These are phyloP conservation scores for Megalops atlanticus DNA, from an alignment of 2,113 vertebrate species.

Conservation along the genomic window DNA sequence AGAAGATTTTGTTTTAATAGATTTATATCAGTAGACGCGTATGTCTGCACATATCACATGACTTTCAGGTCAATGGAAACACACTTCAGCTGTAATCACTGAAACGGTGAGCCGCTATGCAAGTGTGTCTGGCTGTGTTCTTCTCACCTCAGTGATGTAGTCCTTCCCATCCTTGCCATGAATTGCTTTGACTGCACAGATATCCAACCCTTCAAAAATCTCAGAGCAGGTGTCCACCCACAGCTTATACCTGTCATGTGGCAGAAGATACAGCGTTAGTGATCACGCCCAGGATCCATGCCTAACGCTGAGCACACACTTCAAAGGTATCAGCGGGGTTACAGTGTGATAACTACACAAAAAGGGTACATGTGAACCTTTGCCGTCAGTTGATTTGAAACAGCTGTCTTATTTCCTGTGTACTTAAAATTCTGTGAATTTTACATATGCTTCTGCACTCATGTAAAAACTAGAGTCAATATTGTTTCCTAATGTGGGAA, in stretches of 20 bases:
- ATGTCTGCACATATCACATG: background rate
- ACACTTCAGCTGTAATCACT: too few relatives aligned
- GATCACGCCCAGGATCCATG: background rate
- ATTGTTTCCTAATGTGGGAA: background rate
- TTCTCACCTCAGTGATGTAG: conserved; percentile 94
- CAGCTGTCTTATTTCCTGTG: background rate
- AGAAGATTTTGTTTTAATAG: too few relatives aligned
- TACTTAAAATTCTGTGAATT: background rate
- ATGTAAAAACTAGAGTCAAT: background rate
- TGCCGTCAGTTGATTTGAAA: background rate
- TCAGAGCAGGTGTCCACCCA: conserved; percentile 96
- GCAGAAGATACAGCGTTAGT: background rate
- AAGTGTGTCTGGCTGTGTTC: background rate
- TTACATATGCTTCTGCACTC: too few relatives aligned
- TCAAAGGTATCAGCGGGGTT: background rate
- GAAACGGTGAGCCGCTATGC: background rate
- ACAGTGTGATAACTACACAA: background rate
- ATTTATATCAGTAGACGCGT: too few relatives aligned
- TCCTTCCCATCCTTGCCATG: conserved; percentile 97
- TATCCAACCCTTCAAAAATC: conserved; percentile 93
- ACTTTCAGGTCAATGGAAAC: too few relatives aligned
- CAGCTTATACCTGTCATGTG: conserved; percentile 81
- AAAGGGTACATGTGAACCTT: background rate
- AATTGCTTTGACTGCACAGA: conserved; percentile 97
- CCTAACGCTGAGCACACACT: background rate